Conservation (phyloP, 30 jellyfish, hydroid and myxozoan species). For the Nemopilema nomurai region DNA sequence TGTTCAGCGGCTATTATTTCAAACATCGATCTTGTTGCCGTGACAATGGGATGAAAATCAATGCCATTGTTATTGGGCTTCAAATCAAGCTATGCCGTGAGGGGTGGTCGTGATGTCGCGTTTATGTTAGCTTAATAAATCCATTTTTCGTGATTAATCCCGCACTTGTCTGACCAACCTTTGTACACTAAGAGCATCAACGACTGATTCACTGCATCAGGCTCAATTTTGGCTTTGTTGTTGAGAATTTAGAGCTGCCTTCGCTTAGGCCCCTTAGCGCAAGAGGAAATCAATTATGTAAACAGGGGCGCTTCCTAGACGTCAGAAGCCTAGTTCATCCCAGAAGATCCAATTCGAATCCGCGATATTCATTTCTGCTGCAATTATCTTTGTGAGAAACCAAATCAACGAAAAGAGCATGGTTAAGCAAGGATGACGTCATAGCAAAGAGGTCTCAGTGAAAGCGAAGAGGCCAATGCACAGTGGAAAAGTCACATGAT, state of each 20-base stretch:
- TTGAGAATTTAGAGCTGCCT: neutral
- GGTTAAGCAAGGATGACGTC: neutral
- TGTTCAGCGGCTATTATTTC: neutral
- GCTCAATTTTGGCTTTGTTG: neutral
- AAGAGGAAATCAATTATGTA: neutral
- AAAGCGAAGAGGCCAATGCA: no score
- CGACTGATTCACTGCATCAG: neutral
- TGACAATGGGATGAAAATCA: neutral
- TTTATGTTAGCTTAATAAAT: neutral
- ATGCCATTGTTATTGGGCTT: neutral
- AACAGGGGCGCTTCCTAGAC: neutral
- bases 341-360: neutral
- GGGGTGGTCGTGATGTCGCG: conserved; percentile 10
- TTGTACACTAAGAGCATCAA: neutral
- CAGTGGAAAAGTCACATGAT: no score
- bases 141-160: conserved; percentile 8
- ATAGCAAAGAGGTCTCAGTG: no score
- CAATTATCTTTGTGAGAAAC: neutral
- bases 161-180: neutral
- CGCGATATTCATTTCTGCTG: neutral
- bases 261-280: neutral
- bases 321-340: neutral
- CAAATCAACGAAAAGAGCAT: no score
- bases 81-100: neutral
- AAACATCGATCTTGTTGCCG: neutral